These are phyloP conservation scores for Bombus cullumanus DNA, from an alignment of 1,140 invertebrate genomes.

Conservation along the genomic window DNA sequence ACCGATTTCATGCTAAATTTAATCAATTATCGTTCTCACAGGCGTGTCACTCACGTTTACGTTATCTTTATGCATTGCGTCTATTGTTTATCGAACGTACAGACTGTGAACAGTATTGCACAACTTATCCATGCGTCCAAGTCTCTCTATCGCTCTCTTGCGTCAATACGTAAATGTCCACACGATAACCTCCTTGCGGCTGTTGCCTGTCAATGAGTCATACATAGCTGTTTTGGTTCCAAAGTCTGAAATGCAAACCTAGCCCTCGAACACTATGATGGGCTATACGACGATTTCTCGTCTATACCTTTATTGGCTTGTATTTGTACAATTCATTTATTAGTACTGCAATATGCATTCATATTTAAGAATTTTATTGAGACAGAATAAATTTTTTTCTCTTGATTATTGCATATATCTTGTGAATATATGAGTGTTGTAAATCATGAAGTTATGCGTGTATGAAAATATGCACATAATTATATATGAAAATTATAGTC, in stretches of 20 bases:
- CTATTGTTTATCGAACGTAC: neutral
- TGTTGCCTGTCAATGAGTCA: too few species aligned
- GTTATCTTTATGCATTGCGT: neutral
- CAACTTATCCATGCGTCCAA: neutral
- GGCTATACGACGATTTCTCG: too few species aligned
- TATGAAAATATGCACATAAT: neutral
- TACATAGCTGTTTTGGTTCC: neutral
- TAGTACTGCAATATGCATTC: too few species aligned
- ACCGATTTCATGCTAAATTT: constrained; percentile 32
- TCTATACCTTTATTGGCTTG: too few species aligned
- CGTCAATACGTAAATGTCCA: neutral
- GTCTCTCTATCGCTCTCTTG: neutral
- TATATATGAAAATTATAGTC: neutral
- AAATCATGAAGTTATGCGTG: neutral
- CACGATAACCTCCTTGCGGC: neutral
- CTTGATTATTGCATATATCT: too few species aligned
- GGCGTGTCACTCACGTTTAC: neutral
- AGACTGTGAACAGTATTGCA: too few species aligned
- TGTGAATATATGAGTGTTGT: neutral
- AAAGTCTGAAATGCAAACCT: neutral
- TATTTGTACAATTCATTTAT: too few species aligned
- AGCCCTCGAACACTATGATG: neutral
- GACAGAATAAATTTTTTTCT: too few species aligned
- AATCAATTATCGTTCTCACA: constrained; percentile 35
- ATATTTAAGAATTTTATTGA: too few species aligned